Percentiles rank a stretch among this genome's conserved stretches.
Evolutionary conservation across 2,888 invertebrate species (phyloP).

Genomic region (Leptura quadrifasciata): DNA sequence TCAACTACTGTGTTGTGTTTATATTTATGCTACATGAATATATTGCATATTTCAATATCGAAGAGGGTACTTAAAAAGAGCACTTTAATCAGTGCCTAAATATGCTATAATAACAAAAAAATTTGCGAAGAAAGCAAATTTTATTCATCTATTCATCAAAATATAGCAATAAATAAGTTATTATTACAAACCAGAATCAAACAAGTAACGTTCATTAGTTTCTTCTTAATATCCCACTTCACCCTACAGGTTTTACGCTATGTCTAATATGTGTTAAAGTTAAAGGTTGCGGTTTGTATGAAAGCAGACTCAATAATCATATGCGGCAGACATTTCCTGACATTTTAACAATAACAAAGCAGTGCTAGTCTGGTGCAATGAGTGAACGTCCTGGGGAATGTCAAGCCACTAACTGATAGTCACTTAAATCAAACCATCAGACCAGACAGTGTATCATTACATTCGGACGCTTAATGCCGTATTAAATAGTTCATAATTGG

Average conservation of each 20-base stretch:
- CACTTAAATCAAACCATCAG: slow-evolving; percentile 14
- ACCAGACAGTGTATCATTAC: slow-evolving; percentile 14
- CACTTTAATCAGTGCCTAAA: no score
- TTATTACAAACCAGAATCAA: no score
- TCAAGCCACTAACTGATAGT: slow-evolving; percentile 37
- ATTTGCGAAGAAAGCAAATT: no score
- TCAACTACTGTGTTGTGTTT: no score
- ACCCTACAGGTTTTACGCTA: neutral
- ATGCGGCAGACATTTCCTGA: slow-evolving; percentile 43
- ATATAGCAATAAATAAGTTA: no score
- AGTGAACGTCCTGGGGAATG: slow-evolving; percentile 39
- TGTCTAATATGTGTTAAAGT: neutral
- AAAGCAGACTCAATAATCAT: slow-evolving; percentile 36
- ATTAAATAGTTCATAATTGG: neutral
- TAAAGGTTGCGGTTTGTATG: slow-evolving; percentile 31
- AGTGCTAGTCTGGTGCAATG: slow-evolving; percentile 19
- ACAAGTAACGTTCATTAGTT: no score
- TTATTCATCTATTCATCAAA: no score
- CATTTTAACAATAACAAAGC: slow-evolving; percentile 40
- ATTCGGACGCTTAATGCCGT: slow-evolving; percentile 18
- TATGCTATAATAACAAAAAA: no score
- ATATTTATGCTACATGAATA: no score
- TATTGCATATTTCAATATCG: no score
- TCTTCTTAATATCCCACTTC: neutral
- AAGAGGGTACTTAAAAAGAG: no score